These are phyloP conservation scores for Gymnopithys bicolor DNA, from an alignment of 2,797 vertebrate species.

Conservation along the genomic window DNA sequence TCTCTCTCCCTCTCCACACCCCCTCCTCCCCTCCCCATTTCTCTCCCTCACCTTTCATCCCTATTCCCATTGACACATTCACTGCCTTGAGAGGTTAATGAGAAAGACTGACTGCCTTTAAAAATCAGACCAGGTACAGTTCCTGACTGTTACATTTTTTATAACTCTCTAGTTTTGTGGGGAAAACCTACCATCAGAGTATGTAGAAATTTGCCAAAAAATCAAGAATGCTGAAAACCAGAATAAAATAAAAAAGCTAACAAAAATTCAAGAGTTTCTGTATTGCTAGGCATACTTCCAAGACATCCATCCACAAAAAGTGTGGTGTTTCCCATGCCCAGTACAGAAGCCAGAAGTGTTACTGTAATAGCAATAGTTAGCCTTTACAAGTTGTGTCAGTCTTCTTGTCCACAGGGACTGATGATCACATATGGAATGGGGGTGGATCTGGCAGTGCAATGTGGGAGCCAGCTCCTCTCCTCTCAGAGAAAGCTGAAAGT, in stretches of 20 bases:
- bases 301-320: not conserved
- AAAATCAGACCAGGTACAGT: not conserved
- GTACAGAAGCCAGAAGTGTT: slow-evolving; percentile 56
- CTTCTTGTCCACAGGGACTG: slow-evolving; percentile 21
- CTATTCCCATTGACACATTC: not conserved
- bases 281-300: slow-evolving; percentile 61
- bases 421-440: slow-evolving; percentile 1
- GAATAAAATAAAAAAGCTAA: slow-evolving; percentile 1
- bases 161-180: not conserved
- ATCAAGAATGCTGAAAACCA: slow-evolving; percentile 1
- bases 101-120: not conserved
- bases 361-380: slow-evolving; percentile 47
- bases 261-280: slow-evolving; percentile 26
- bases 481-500: slow-evolving; percentile 8
- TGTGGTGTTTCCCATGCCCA: slow-evolving; percentile 56
- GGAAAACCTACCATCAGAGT: not conserved
- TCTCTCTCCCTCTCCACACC: not conserved
- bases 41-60: too few relatives aligned
- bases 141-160: not conserved
- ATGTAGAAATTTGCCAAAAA: slow-evolving; percentile 11
- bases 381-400: slow-evolving; percentile 21
- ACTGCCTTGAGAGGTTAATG: not conserved
- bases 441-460: slow-evolving; percentile 28
- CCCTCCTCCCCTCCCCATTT: not conserved
- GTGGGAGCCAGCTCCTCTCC: slow-evolving; percentile 27